phyloP scores from a whole-genome alignment of 2,113 vertebrate genomes.

The Tragelaphus buxtoni region DNA sequence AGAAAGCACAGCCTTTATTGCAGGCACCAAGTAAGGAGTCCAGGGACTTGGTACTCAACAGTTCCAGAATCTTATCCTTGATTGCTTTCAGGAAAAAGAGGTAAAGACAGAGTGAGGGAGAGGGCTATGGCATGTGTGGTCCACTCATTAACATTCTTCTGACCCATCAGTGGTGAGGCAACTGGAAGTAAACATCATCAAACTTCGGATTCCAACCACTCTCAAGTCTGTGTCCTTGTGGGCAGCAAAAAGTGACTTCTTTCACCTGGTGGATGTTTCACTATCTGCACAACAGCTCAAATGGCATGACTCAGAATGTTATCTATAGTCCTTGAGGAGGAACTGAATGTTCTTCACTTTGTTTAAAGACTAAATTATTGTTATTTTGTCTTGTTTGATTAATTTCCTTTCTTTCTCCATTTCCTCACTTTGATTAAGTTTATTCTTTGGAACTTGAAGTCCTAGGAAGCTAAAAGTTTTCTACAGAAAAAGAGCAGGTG shows the following conservation, averaged over 20 bases:
- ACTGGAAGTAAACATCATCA: not conserved
- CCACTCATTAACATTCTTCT: not conserved
- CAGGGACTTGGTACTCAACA: not conserved
- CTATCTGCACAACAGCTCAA: not conserved
- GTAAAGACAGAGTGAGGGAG: not conserved
- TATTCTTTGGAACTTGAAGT: not conserved
- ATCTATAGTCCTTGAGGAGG: not conserved
- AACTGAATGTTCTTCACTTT: not conserved
- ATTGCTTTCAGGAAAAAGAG: not conserved
- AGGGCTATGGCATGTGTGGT: too few relatives aligned
- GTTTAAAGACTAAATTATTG: not conserved
- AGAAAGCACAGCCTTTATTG: not conserved
- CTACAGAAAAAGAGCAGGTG: not conserved
- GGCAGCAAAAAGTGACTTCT: not conserved
- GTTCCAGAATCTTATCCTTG: not conserved
- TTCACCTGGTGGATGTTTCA: not conserved
- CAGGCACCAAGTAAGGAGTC: not conserved
- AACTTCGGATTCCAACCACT: not conserved
- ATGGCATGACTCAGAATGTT: not conserved
- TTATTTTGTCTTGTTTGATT: not conserved
- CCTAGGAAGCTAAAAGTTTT: not conserved
- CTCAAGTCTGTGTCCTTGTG: not conserved
- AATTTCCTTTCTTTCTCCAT: not conserved
- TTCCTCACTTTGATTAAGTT: not conserved
- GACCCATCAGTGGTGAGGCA: not conserved